phyloP scores from a whole-genome alignment of 2,113 vertebrate species.

The Tragelaphus scriptus region DNA sequence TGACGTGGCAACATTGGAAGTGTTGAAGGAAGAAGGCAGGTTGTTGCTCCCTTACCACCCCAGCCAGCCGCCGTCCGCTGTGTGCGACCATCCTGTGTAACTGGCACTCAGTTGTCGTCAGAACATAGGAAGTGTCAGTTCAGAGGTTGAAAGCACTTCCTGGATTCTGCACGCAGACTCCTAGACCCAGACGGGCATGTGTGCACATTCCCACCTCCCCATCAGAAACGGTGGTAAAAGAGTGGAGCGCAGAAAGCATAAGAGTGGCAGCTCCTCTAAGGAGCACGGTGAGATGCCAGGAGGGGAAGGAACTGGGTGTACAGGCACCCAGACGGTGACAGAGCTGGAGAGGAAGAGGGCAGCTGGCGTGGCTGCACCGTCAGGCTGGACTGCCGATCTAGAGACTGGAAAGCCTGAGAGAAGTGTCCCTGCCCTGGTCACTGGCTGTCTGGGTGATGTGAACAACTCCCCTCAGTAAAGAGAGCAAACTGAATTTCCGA shows the following conservation, averaged over 20 bases:
- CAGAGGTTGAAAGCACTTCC: not conserved
- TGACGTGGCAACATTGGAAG: not conserved
- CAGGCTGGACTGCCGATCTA: rapidly evolving
- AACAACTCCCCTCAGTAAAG: not conserved
- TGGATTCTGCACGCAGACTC: not conserved
- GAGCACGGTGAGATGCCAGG: not conserved
- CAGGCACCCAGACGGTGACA: not conserved
- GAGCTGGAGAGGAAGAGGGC: not conserved
- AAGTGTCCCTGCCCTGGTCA: not conserved
- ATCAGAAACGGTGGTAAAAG: not conserved
- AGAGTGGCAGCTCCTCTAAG: not conserved
- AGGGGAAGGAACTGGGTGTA: rapidly evolving
- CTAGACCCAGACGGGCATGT: not conserved
- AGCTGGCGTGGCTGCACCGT: rapidly evolving
- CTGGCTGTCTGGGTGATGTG: too few relatives aligned
- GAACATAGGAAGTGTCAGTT: not conserved
- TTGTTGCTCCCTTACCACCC: not conserved
- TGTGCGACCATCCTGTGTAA: rapidly evolving
- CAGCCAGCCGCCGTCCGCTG: rapidly evolving
- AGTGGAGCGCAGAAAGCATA: not conserved
- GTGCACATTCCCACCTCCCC: not conserved
- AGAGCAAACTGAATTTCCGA: not conserved
- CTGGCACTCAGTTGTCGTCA: rapidly evolving
- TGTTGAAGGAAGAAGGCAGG: not conserved
- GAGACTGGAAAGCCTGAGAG: not conserved